These are phyloP conservation scores for Trisateles emortualis DNA, from an alignment of 2,888 invertebrate species.

Conservation along the genomic window DNA sequence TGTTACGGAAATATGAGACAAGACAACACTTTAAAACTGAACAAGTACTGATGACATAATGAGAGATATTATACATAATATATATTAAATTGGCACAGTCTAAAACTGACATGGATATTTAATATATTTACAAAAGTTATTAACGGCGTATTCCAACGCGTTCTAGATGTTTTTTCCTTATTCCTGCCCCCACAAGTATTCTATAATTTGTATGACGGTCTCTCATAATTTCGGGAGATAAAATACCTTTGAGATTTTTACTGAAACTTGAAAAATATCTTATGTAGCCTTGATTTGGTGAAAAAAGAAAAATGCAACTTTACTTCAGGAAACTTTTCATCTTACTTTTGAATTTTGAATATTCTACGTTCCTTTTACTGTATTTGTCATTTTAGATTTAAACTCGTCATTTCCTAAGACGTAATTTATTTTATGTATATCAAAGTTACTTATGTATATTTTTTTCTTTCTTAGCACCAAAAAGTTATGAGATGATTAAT, in stretches of 20 bases:
- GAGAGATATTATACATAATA: no score
- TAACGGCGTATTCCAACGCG: slow-evolving; percentile 2
- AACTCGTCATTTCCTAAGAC: background rate
- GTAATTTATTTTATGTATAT: background rate
- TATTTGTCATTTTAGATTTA: background rate
- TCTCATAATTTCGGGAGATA: slow-evolving; percentile 43
- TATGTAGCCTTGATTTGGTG: slow-evolving; percentile 35
- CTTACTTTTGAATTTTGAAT: slow-evolving; percentile 39
- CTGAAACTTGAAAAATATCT: slow-evolving; percentile 31
- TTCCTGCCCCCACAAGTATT: slow-evolving; percentile 22
- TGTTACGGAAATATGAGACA: no score
- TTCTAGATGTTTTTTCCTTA: slow-evolving; percentile 12
- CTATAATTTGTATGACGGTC: slow-evolving; percentile 38
- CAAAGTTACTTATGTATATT: no score
- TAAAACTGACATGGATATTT: no score
- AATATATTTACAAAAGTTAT: background rate
- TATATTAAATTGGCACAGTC: no score
- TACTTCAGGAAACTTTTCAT: slow-evolving; percentile 28
- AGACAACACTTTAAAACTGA: no score
- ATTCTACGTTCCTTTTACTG: slow-evolving; percentile 18
- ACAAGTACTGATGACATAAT: no score
- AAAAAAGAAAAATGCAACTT: slow-evolving; percentile 36
- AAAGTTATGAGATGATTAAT: no score
- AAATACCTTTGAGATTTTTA: slow-evolving; percentile 31
- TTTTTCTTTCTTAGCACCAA: no score